Conservation (phyloP, 2,113 vertebrate genomes). For the Phylloscopus trochiloides region DNA sequence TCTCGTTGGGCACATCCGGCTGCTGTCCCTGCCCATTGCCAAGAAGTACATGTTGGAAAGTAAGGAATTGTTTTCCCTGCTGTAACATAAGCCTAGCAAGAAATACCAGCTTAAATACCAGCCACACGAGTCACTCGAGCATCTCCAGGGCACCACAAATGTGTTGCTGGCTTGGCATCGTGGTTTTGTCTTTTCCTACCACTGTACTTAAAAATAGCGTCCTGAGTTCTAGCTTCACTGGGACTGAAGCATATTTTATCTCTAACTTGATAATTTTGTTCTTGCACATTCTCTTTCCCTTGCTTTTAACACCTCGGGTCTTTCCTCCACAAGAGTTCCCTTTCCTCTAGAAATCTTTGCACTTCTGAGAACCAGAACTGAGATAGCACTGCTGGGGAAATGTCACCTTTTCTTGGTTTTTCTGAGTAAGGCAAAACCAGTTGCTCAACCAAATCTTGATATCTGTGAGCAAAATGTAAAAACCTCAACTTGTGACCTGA, state of each 20-base stretch:
- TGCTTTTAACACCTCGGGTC: background rate
- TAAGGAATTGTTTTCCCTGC: conserved; percentile 58
- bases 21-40: conserved; percentile 90
- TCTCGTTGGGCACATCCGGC: conserved; percentile 84
- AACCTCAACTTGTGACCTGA: background rate
- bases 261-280: background rate
- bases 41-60: conserved; percentile 93
- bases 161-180: background rate
- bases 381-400: background rate
- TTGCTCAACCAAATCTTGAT: background rate
- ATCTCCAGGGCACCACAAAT: background rate
- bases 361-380: background rate
- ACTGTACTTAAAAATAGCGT: conserved; percentile 13
- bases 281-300: background rate
- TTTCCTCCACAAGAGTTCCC: background rate
- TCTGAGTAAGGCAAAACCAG: background rate
- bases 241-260: background rate
- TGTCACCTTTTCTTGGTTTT: background rate
- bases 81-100: background rate
- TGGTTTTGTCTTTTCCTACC: background rate
- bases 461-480: background rate
- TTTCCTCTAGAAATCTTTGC: background rate
- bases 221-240: background rate
- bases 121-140: background rate
- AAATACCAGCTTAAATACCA: conserved; percentile 39